Conservation (phyloP, 2,113 vertebrate genomes). For the Terrapene triunguis region DNA sequence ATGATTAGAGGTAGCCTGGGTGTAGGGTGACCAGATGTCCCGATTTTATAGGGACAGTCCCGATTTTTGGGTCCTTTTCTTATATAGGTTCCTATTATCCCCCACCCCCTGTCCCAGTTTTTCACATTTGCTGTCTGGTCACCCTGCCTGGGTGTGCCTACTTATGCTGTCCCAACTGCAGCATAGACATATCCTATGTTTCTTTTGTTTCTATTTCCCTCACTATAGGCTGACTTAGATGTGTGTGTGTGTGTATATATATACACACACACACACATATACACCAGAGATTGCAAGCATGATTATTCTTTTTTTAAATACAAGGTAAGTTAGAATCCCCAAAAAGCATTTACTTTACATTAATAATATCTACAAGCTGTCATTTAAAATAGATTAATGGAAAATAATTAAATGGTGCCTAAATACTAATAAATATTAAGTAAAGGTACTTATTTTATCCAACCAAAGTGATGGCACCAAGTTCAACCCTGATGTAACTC, state of each 20-base stretch:
- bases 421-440: background rate
- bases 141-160: background rate
- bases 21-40: background rate
- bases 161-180: background rate
- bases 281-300: background rate
- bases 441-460: background rate
- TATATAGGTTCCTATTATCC: too few relatives aligned
- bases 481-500: background rate
- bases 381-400: background rate
- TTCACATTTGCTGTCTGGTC: too few relatives aligned
- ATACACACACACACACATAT: background rate
- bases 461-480: background rate
- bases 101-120: too few relatives aligned
- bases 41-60: too few relatives aligned
- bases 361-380: background rate
- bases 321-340: background rate
- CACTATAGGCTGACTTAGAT: background rate
- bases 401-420: background rate
- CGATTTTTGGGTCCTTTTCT: too few relatives aligned
- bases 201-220: background rate
- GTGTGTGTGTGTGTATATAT: too few relatives aligned
- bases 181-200: background rate
- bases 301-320: background rate
- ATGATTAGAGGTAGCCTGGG: background rate
- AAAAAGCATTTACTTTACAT: background rate